Evolutionary conservation across 2,113 vertebrate species (phyloP).

Genomic region (Microtus ochrogaster): DNA sequence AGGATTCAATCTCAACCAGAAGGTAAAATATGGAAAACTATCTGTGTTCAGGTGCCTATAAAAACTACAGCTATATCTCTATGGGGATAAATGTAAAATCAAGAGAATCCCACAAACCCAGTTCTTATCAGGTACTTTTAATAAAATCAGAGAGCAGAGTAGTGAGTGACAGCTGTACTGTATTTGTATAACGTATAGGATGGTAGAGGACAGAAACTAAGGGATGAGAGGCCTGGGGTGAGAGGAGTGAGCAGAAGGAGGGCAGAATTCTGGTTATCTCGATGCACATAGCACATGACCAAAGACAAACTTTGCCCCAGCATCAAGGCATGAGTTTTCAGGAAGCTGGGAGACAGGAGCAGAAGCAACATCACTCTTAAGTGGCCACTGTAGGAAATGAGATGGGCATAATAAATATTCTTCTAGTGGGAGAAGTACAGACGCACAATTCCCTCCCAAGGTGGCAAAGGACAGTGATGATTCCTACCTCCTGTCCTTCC

Average conservation of each 20-base stretch:
- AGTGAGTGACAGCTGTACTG: not conserved
- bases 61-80: not conserved
- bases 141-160: not conserved
- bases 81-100: not conserved
- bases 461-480: not conserved
- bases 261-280: not conserved
- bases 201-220: not conserved
- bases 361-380: not conserved
- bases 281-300: not conserved
- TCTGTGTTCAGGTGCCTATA: not conserved
- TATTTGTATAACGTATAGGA: not conserved
- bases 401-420: not conserved
- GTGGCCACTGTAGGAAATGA: not conserved
- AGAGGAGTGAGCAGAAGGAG: not conserved
- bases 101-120: not conserved
- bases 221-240: too few relatives aligned
- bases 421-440: not conserved
- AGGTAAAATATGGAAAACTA: slow-evolving; percentile 30
- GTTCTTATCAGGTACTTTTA: not conserved
- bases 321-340: not conserved
- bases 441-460: not conserved
- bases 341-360: not conserved
- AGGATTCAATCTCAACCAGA: not conserved
- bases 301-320: not conserved
- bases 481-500: not conserved